Conservation (phyloP, 2,888 invertebrate genomes). For the Leptinotarsa tumamoca region DNA sequence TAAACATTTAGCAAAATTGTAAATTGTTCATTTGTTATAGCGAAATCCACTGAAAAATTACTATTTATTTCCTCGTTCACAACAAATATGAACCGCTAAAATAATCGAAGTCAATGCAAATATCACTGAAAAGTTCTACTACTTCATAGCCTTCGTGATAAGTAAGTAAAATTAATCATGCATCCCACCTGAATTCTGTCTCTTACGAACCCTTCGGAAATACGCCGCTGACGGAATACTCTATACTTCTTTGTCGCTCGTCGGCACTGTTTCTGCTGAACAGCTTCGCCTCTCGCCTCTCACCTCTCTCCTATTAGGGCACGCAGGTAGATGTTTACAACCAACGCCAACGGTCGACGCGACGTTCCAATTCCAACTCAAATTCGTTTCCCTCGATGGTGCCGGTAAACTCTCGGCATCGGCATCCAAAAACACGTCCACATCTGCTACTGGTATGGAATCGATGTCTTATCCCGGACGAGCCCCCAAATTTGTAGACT, state of each 20-base stretch:
- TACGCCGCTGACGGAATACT: background rate
- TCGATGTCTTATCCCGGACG: no score
- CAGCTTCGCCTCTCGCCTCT: background rate
- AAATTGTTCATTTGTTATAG: background rate
- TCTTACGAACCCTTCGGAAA: background rate
- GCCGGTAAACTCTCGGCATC: no score
- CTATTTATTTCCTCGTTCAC: background rate
- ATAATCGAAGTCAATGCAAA: background rate
- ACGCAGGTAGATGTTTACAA: background rate
- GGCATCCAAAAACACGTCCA: no score
- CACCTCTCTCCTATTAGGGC: background rate
- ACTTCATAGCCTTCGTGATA: background rate
- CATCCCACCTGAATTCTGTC: background rate
- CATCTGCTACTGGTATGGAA: no score
- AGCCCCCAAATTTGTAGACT: no score
- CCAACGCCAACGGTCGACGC: background rate
- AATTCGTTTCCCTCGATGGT: background rate
- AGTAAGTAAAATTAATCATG: background rate
- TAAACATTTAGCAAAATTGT: background rate
- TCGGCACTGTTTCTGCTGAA: background rate
- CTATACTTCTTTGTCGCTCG: background rate
- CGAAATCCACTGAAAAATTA: background rate
- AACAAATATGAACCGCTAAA: background rate
- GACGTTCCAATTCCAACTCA: background rate
- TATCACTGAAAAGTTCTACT: constrained; percentile 1